A percentile compares a stretch with the other conserved stretches of the same genome.
These are phyloP conservation scores for Orestias chungarensis DNA, from an alignment of 2,797 vertebrate genomes.

Conservation along the genomic window DNA sequence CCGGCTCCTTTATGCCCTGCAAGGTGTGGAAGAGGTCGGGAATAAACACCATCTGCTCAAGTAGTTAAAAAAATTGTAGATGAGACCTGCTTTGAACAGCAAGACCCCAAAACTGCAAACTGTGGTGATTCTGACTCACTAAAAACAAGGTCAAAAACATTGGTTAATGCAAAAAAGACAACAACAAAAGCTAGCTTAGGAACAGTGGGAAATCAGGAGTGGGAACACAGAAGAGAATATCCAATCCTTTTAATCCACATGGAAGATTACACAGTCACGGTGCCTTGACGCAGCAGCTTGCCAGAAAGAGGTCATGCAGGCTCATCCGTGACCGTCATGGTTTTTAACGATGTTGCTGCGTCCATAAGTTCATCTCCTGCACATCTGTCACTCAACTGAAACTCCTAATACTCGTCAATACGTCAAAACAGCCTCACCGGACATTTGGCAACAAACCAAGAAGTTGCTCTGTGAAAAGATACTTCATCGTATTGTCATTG, in stretches of 20 bases:
- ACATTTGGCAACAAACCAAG: too few relatives aligned
- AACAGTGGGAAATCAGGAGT: constrained; percentile 25
- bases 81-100: constrained; percentile 49
- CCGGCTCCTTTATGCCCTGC: constrained; percentile 37
- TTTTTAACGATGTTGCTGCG: constrained; percentile 69
- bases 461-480: constrained; percentile 21
- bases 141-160: constrained; percentile 48
- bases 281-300: constrained; percentile 69
- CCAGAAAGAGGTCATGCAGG: constrained; percentile 67
- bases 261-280: constrained; percentile 67
- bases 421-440: too few relatives aligned
- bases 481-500: constrained; percentile 27
- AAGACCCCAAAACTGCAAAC: constrained; percentile 21
- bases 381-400: constrained; percentile 47
- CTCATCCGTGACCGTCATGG: constrained; percentile 68
- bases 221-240: constrained; percentile 32
- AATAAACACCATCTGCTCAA: constrained; percentile 67
- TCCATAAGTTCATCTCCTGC: constrained; percentile 68
- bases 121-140: constrained; percentile 15
- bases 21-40: constrained; percentile 66
- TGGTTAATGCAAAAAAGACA: constrained; percentile 21
- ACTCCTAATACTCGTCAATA: constrained; percentile 31
- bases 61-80: constrained; percentile 49
- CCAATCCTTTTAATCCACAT: constrained; percentile 72
- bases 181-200: constrained; percentile 39